Evolutionary conservation across 1,140 invertebrate species (phyloP), one percentile per base, ranked within the genome.

Genomic region (Adelges cooleyi): DNA sequence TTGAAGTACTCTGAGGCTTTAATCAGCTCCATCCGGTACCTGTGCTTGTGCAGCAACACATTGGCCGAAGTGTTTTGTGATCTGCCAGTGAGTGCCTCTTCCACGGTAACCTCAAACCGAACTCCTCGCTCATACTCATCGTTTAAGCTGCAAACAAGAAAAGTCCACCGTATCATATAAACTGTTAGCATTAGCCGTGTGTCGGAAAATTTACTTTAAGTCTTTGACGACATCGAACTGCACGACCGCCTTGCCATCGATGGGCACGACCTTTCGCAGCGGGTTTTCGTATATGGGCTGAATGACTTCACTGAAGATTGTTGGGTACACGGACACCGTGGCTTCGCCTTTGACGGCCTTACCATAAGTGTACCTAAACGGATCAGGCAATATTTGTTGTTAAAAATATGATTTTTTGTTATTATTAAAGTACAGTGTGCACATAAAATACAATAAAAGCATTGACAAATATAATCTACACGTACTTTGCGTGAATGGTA

Each of bases 1-100:
- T 94, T 93, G 74, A 91, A 97, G 69, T 84, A 86, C 62, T 87
- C 83, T 3, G 91, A 81, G 1, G 87, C 87, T 69, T 90, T 84
- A 48, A 89, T 81, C 49, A 92, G 79, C 69, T 91, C 86, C 73
- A 97, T 80, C 70, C 85, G 86, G 70, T 94, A 91, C 27, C 86
- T 84, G 69, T 90, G 84, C 66, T 85, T 82, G 72, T 95, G 84
- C 2, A 95, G 74, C 17, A 82, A 82, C 62, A 93, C 79, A 67
- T 82, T 80, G 0, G 82, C 75, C 0, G 87, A 82, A 10, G 81
- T 80, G 75, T 94, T 95, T 73, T 93, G 90, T 69, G 85, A 81
- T 67, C 88, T 78, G 20, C 86, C 82, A 2, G 89, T 92, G 65
- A 87, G 75, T 49, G 80, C 82, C 77, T 93, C 90, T 75, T 90